Evolutionary conservation across 2,113 vertebrate genomes (phyloP).

Genomic region (Cottus gobio): DNA sequence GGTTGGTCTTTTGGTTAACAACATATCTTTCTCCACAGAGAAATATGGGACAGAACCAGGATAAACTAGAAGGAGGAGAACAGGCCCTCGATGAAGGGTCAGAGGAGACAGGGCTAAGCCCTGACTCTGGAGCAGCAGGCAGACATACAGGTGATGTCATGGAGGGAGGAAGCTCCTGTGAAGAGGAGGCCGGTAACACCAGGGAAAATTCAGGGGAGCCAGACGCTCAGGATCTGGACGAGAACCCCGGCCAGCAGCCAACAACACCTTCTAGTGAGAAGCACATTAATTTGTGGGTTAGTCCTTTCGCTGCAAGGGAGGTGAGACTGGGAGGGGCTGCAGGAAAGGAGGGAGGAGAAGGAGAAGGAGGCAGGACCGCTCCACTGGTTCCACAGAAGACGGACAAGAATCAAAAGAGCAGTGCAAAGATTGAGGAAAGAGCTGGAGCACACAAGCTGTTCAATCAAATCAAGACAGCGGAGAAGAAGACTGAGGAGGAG

Average conservation of each 20-base stretch:
- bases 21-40: constrained; percentile 74
- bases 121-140: constrained; percentile 51
- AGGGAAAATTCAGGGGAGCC: constrained; percentile 56
- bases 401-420: constrained; percentile 59
- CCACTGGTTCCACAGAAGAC: constrained; percentile 63
- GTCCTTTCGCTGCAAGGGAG: constrained; percentile 63
- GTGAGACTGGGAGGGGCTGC: constrained; percentile 75
- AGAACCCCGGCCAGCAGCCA: constrained; percentile 62
- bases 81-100: constrained; percentile 37
- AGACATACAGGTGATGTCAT: constrained; percentile 49
- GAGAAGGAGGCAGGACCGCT: constrained; percentile 66
- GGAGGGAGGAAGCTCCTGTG: constrained; percentile 62
- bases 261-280: constrained; percentile 75
- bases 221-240: constrained; percentile 57
- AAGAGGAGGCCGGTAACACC: constrained; percentile 54
- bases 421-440: constrained; percentile 48
- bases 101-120: constrained; percentile 48
- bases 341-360: constrained; percentile 56
- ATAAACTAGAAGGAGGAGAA: constrained; percentile 70
- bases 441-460: constrained; percentile 26
- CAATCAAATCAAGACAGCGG: constrained; percentile 41
- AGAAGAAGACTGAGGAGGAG: constrained; percentile 33
- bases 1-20: constrained; percentile 41
- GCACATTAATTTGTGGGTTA: constrained; percentile 54
- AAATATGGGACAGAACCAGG: constrained; percentile 84